A percentile compares a stretch with the other conserved stretches of the same genome.
These are phyloP conservation scores for Emydocephalus ijimae DNA, from an alignment of 2,113 vertebrate genomes.

Conservation along the genomic window DNA sequence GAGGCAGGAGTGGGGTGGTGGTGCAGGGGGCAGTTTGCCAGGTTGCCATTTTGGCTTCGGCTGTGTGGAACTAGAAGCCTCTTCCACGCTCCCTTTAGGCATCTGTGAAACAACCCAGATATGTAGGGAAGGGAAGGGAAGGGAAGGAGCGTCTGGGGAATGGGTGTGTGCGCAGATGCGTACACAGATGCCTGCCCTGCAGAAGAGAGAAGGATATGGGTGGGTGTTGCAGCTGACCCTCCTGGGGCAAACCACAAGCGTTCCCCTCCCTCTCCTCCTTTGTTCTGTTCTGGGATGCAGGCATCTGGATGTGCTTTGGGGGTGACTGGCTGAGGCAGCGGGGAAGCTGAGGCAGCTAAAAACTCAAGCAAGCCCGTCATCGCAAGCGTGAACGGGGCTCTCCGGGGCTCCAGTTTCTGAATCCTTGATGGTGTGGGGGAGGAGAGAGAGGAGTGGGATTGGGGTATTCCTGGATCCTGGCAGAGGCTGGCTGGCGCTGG, in stretches of 20 bases:
- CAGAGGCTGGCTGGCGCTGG: neutral
- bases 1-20: neutral
- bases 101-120: neutral
- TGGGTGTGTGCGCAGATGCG: neutral
- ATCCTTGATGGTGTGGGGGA: neutral
- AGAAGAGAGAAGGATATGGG: neutral
- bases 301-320: constrained; percentile 63
- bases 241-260: constrained; percentile 1
- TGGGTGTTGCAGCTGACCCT: constrained; percentile 1
- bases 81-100: neutral
- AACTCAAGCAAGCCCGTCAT: constrained; percentile 48
- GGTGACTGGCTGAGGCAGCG: constrained; percentile 55
- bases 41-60: neutral
- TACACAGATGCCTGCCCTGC: no score
- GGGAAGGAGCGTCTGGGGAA: neutral
- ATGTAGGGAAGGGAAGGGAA: neutral
- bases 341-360: constrained; percentile 51
- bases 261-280: constrained; percentile 30
- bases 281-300: constrained; percentile 27
- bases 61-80: neutral
- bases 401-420: neutral
- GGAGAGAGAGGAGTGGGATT: neutral
- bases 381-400: constrained; percentile 29
- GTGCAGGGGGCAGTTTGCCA: neutral
- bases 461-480: neutral